These are phyloP conservation scores for Cantharis rustica DNA, from an alignment of 2,888 invertebrate species.

Conservation along the genomic window DNA sequence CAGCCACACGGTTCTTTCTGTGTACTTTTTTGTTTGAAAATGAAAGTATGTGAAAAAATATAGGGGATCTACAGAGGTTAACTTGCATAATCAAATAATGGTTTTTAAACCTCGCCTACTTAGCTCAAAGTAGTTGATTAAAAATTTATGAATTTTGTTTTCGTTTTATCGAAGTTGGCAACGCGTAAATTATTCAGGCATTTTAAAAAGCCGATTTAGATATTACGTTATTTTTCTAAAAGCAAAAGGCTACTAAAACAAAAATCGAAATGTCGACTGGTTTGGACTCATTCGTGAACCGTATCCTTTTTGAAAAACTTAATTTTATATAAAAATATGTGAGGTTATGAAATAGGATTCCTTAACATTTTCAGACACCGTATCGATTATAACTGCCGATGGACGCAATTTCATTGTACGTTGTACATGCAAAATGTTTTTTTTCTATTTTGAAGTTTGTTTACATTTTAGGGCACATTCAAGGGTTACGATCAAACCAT, in stretches of 20 bases:
- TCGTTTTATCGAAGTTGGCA: too few relatives aligned
- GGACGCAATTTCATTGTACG: conserved; percentile 91
- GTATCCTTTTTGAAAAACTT: conserved; percentile 63
- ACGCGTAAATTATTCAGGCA: background rate
- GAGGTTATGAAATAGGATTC: conserved; percentile 25
- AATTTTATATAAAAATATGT: conserved; percentile 4
- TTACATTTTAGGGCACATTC: conserved; percentile 76
- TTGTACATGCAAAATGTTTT: conserved; percentile 23
- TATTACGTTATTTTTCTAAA: background rate
- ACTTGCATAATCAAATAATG: too few relatives aligned
- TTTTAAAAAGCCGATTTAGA: background rate
- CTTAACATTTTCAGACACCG: conserved; percentile 66
- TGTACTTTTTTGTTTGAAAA: too few relatives aligned
- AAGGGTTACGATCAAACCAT: conserved; percentile 99
- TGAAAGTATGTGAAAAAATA: too few relatives aligned
- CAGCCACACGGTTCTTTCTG: too few relatives aligned
- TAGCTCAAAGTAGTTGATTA: too few relatives aligned
- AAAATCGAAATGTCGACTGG: conserved; percentile 73
- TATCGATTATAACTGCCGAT: conserved; percentile 94
- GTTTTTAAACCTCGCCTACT: too few relatives aligned
- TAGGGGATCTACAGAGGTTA: too few relatives aligned
- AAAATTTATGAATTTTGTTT: too few relatives aligned
- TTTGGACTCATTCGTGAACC: conserved; percentile 85
- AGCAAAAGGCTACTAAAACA: background rate
- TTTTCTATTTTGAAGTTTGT: conserved; percentile 6